Base-by-base conservation (phyloP, 2,888 invertebrate species). In the Pammene fasciana region DNA sequence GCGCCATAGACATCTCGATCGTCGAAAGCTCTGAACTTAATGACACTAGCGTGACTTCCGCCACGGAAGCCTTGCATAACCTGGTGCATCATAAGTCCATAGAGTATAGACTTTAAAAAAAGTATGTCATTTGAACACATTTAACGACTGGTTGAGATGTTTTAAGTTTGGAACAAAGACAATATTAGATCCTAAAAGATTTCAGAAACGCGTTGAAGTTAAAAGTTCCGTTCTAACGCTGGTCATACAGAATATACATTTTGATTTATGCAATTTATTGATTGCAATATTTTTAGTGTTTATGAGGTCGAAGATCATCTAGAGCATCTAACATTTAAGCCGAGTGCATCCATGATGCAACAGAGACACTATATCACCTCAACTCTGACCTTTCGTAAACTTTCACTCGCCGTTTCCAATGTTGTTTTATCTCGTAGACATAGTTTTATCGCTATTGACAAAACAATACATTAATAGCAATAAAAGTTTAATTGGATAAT, bases 11-110 rank as follows among this genome's bases (percentile, higher is more conserved):
- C 75, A 76, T 76, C 76, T 75, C 75, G 77, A 80, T 77, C 77
- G 75, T 79, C 76, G 77, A 80, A 77, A 79, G 79, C 76, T 80
- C 73, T 72, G 59, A 70, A 61, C 56, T 59, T 83, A 80, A 82
- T 83, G 77, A 73, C 72, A 71, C 71, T 76, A 72, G 75, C 84
- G 82, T 84, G 85, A 82, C 76, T 82, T 81, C 82, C 80, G 79
- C 72, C 48, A 74, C 72, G 71, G 70, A 74, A 75, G 73, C 75
- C 77, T 81, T 78, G 79, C 75, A 76, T 74, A 84, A 82, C 72
- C 73, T 71, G 67, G 73, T 74, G 73, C 74, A 75, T 73, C 72
- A 71, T 55, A 67, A 71, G 64, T 56, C 67, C 60, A 67, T 65
- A 61, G 50, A 67, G 68, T 43, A 46, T 48, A 50, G 10, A 34